Conservation (phyloP, 2,113 vertebrate genomes). For the Vanacampus margaritifer region DNA sequence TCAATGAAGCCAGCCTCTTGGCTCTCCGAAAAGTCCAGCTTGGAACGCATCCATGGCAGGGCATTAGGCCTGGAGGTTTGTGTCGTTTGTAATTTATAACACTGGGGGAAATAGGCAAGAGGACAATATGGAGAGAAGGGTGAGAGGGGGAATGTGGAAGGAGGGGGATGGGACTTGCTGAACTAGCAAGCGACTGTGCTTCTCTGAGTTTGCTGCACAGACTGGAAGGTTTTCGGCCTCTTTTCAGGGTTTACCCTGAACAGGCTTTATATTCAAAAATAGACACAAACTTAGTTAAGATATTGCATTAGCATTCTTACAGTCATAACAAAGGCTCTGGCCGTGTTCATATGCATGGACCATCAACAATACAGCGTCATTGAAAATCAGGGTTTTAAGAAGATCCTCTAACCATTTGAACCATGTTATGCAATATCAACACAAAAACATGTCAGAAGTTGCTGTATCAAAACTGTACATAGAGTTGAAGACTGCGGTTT, state of each 20-base stretch:
- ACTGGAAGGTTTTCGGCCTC: constrained; percentile 51
- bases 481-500: no score
- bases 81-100: constrained; percentile 82
- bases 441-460: no score
- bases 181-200: constrained; percentile 61
- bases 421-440: no score
- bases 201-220: constrained; percentile 59
- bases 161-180: constrained; percentile 64
- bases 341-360: no score
- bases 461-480: no score
- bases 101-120: constrained; percentile 76
- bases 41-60: constrained; percentile 75
- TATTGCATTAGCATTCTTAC: not conserved
- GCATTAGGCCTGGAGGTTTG: constrained; percentile 79
- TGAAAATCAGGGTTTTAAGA: no score
- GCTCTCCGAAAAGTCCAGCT: constrained; percentile 69
- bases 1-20: constrained; percentile 76
- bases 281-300: constrained; percentile 16
- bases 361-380: no score
- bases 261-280: constrained; percentile 42
- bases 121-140: constrained; percentile 74
- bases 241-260: constrained; percentile 38
- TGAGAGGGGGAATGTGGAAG: constrained; percentile 66
- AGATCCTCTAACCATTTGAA: no score
- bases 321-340: no score